Base-by-base conservation (phyloP, 2,888 invertebrate species). In the Noctua fimbriata region DNA sequence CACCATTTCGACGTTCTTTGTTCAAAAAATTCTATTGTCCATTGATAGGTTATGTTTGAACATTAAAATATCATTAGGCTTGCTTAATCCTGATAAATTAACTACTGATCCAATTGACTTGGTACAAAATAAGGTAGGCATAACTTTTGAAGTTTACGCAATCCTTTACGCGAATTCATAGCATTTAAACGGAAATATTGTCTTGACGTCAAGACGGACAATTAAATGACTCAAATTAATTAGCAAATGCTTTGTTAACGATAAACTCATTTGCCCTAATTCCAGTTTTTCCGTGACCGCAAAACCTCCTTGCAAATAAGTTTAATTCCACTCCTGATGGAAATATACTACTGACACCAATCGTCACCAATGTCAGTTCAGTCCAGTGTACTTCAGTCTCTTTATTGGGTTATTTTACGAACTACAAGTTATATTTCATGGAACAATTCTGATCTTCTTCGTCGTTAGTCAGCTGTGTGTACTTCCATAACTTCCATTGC, bases 61-160 rank as follows among this genome's bases (percentile, higher is more conserved):
- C 79, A 78, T 80, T 84, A 84, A 84, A 84, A 69, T 78, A 14
- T 16, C 60, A 77, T 77, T 83, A 58, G 32, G n/a, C 21, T 10
- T 36, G 41, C n/a, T 44, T 49, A 49, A 73, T 73, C 63, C 36
- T 52, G 9, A 82, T 83, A 60, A 67, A 76, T 73, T 24, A n/a
- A 28, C 44, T 5, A 77, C 16, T 44, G 32, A 60, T n/a, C 16
- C 16, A 58, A 67, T 75, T 49, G 10, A 32, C 66, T 55, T 73
- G 55, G 36, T 49, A 52, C 32, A 7, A 60, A 60, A 44, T 14
- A 44, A 18, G 16, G 21, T n/a, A 69, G 14, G 9, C 18, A 1
- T n/a, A n/a, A 24, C 24, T 28, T 41, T n/a, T 36, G 36, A 36
- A 36, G 36, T 36, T 5, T n/a, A n/a, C n/a, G n/a, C n/a, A n/a